A percentile compares a stretch with the other conserved stretches of the same genome.
Evolutionary conservation across 2,113 vertebrate species (phyloP).

Genomic region (Heteronetta atricapilla): DNA sequence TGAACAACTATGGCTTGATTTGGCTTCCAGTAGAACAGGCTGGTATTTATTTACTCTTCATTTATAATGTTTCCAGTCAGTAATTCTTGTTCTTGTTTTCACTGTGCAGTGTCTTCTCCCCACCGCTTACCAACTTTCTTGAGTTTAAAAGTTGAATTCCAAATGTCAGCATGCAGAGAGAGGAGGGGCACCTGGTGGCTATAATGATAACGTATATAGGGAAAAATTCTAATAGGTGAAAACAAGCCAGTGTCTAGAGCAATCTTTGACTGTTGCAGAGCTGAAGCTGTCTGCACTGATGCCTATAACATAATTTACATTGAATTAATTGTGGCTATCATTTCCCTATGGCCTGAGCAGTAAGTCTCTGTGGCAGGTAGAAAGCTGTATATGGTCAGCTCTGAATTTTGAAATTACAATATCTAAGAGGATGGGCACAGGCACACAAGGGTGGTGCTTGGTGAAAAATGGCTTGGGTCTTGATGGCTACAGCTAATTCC

Average conservation of each 20-base stretch:
- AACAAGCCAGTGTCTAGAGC: background rate
- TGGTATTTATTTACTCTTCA: background rate
- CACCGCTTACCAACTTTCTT: background rate
- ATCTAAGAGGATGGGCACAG: background rate
- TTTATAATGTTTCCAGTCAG: background rate
- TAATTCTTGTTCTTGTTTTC: background rate
- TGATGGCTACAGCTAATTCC: background rate
- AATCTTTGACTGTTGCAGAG: background rate
- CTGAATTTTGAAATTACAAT: background rate
- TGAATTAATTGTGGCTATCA: background rate
- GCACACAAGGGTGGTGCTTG: background rate
- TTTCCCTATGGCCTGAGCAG: background rate
- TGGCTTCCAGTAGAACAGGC: background rate
- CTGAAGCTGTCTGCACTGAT: background rate
- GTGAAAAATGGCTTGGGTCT: background rate
- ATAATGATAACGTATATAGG: background rate
- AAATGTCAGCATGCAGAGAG: background rate
- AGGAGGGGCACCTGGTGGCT: background rate
- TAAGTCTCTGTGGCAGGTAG: background rate
- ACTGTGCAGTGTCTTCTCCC: rapidly evolving
- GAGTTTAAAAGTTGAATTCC: background rate
- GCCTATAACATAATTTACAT: background rate
- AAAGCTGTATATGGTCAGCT: background rate
- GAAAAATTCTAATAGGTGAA: background rate
- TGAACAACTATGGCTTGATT: background rate